A percentile compares a stretch with the other conserved stretches of the same genome.
Evolutionary conservation across 2,888 invertebrate genomes (phyloP).

Genomic region (Pelosia muscerda): DNA sequence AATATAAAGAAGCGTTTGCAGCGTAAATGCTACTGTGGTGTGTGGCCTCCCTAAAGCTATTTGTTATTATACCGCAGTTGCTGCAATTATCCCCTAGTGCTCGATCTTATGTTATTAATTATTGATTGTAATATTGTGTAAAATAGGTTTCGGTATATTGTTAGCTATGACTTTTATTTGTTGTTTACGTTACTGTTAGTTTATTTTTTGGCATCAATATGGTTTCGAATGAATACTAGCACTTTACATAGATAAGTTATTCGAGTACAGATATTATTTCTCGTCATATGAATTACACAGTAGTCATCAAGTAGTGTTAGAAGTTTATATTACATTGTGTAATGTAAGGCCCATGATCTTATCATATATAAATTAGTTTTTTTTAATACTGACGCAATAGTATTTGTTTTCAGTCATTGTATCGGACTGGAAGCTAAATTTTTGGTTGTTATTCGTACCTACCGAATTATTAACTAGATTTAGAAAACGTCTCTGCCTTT

Average conservation of each 20-base stretch:
- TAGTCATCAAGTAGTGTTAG: constrained; percentile 41
- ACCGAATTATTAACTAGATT: neutral
- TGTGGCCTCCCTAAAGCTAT: too few relatives aligned
- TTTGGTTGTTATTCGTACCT: neutral
- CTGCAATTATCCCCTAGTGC: neutral
- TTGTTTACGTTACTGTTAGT: constrained; percentile 35
- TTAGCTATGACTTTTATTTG: constrained; percentile 30
- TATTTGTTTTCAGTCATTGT: neutral
- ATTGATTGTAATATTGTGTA: neutral
- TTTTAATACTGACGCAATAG: neutral
- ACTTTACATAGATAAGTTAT: constrained; percentile 38
- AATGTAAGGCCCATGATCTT: neutral
- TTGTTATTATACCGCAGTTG: too few relatives aligned
- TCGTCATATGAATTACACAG: constrained; percentile 31
- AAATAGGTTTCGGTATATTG: constrained; percentile 41
- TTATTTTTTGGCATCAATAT: constrained; percentile 36
- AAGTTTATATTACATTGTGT: constrained; percentile 18
- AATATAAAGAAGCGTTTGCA: too few relatives aligned
- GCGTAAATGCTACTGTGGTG: too few relatives aligned
- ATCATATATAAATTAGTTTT: neutral
- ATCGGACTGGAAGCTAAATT: neutral
- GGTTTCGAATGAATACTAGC: constrained; percentile 45
- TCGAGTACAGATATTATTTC: constrained; percentile 28
- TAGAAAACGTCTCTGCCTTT: constrained; percentile 14
- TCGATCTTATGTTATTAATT: neutral